Evolutionary conservation across 2,113 vertebrate species (phyloP).

Genomic region (Spermophilus dauricus): DNA sequence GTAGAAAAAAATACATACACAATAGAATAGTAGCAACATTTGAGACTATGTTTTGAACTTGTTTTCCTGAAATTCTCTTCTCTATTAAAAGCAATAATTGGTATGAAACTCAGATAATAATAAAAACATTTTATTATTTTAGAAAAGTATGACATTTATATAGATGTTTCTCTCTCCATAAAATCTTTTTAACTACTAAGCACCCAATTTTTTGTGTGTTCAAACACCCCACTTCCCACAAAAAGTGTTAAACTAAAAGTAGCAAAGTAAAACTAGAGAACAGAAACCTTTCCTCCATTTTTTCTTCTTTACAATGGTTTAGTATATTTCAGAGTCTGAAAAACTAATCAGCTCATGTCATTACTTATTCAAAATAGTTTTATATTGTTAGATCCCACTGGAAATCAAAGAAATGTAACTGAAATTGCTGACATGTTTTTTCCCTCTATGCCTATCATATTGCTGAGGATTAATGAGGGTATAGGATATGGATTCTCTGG

Average conservation of each 20-base stretch:
- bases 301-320: not conserved
- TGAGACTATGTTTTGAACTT: not conserved
- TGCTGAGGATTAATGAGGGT: not conserved
- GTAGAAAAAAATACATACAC: slow-evolving; percentile 28
- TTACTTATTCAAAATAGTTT: slow-evolving; percentile 20
- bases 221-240: not conserved
- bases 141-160: not conserved
- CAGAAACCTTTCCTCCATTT: not conserved
- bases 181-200: slow-evolving; percentile 6
- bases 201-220: not conserved
- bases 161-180: not conserved
- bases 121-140: slow-evolving; percentile 16
- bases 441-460: not conserved
- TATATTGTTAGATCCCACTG: slow-evolving; percentile 20
- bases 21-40: not conserved
- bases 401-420: slow-evolving; percentile 8
- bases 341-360: not conserved
- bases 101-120: not conserved
- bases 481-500: not conserved
- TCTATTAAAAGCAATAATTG: slow-evolving; percentile 35
- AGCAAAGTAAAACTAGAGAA: not conserved
- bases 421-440: not conserved
- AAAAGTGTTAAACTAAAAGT: not conserved
- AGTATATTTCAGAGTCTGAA: not conserved
- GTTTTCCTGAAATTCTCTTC: not conserved